These are phyloP conservation scores for Peromyscus polionotus DNA, from an alignment of 2,113 vertebrate genomes.

Conservation along the genomic window DNA sequence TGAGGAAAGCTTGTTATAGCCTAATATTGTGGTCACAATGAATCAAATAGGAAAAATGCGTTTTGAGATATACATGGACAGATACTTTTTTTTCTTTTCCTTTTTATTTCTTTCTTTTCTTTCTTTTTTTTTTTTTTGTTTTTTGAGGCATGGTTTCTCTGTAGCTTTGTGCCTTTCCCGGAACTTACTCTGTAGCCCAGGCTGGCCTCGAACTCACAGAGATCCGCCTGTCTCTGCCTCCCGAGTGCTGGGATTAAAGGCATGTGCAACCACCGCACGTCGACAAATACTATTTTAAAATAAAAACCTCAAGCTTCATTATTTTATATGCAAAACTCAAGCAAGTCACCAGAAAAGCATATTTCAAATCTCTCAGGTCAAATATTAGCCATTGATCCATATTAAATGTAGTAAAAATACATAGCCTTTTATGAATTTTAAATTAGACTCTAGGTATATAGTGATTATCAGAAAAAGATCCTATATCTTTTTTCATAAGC, in stretches of 20 bases:
- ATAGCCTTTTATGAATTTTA: neutral
- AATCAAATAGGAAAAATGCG: too few relatives aligned
- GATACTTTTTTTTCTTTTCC: too few relatives aligned
- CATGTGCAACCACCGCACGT: too few relatives aligned
- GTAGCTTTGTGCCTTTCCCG: too few relatives aligned
- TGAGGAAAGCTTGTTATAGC: neutral
- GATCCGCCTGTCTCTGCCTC: too few relatives aligned
- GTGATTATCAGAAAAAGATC: constrained; percentile 1
- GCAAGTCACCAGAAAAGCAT: neutral
- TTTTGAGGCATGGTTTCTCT: too few relatives aligned
- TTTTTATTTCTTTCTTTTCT: too few relatives aligned
- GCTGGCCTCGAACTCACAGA: too few relatives aligned
- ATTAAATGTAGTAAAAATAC: neutral
- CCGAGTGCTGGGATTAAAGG: too few relatives aligned
- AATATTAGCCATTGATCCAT: neutral
- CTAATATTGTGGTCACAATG: neutral
- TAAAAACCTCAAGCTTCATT: neutral
- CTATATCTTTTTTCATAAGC: neutral
- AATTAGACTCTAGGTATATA: neutral
- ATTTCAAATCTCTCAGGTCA: constrained; percentile 8
- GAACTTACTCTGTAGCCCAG: too few relatives aligned
- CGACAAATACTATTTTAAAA: neutral
- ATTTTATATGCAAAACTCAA: neutral
- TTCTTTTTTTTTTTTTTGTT: too few relatives aligned
- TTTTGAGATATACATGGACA: neutral